Base-by-base conservation (phyloP, 2,888 invertebrate genomes). In the Penaeus monodon region DNA sequence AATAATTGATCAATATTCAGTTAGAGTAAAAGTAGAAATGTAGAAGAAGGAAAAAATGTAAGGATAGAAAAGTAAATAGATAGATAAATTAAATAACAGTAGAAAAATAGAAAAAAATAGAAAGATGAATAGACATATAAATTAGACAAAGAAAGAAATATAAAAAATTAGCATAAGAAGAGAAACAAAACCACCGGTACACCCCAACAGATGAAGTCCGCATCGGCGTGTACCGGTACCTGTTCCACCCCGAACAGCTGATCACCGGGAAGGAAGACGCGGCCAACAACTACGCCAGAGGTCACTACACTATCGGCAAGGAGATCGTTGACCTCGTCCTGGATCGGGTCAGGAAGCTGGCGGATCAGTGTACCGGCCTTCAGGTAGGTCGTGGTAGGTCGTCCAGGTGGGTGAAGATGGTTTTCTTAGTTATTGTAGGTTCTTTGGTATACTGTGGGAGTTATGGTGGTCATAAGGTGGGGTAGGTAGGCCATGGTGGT, bases 271-370 rank as follows among this genome's bases (percentile, higher is more conserved):
- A 93, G 90, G 93, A 93, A 90, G 93, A 93, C 90, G 93, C 93
- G 22, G 93, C 93, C 88, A 93, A 93, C 90, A 93, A 93, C 91
- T 93, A 92, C 88, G 92, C 93, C 10, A 92, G 96, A 95, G 93
- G 96, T 94, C 92, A 96, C 89, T 94, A 93, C 91, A 93, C 93
- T n/a, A 96, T 97, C 81, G 95, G 95, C 83, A 94, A 94, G 90
- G 96, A 96, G 91, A 94, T 96, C 90, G 94, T 97, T 78, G 95
- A 94, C 78, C 94, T 95, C 7, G 96, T 96, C 1, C 94, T 95
- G 93, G 95, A 96, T 91, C 93, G 96, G 73, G 93, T 96, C 85
- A 95, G 97, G 91, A 96, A 96, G 92, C 93, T 96, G 91, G 94
- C 96, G 2, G 97, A 97, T 92, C 96, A 96, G 92, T 97, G 96